phyloP scores from a whole-genome alignment of 2,888 invertebrate genomes.

The Macrophya annulata region DNA sequence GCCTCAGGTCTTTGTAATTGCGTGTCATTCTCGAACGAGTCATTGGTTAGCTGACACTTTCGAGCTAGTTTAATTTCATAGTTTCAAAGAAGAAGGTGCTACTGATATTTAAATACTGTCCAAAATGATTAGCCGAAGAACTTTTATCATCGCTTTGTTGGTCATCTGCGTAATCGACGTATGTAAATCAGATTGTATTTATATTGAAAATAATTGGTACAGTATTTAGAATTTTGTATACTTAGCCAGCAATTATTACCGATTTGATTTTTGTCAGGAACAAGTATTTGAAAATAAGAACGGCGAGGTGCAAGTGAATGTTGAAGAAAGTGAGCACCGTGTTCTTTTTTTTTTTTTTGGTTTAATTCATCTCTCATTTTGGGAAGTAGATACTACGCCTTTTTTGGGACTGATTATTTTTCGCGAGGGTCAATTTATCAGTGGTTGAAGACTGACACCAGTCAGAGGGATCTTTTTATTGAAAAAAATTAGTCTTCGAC shows the following conservation, averaged over 20 bases:
- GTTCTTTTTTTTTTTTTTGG: not conserved
- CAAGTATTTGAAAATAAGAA: not conserved
- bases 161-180: conserved; percentile 46
- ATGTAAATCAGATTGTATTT: conserved; percentile 13
- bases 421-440: not conserved
- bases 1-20: conserved; percentile 6
- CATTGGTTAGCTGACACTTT: conserved; percentile 20
- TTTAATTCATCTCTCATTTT: not conserved
- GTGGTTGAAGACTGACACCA: not conserved
- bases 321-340: not conserved
- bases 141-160: conserved; percentile 36
- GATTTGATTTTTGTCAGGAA: not conserved
- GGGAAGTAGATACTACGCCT: not conserved
- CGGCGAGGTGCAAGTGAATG: not conserved
- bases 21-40: conserved; percentile 40
- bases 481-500: not conserved
- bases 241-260: not conserved
- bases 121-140: conserved; percentile 42
- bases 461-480: not conserved
- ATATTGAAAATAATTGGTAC: not conserved
- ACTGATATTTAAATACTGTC: not conserved
- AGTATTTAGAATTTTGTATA: not conserved
- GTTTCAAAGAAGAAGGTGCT: not conserved
- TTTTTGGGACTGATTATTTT: not conserved
- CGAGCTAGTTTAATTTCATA: not conserved